Evolutionary conservation across 1,140 invertebrate species (phyloP).

Genomic region (Palaemon carinicauda): DNA sequence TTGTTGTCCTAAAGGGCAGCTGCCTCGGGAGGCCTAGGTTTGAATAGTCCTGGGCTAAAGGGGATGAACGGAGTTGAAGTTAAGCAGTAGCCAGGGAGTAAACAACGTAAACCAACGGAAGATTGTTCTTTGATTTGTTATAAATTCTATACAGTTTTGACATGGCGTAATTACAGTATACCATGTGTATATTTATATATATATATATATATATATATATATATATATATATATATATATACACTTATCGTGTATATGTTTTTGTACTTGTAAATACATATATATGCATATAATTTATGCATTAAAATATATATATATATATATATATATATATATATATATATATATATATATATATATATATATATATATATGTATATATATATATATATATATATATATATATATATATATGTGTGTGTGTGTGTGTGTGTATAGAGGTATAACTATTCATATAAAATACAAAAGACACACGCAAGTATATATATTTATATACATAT

Average conservation of each 20-base stretch:
- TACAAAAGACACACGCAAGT: background rate
- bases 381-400: too few relatives aligned
- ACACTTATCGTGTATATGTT: background rate
- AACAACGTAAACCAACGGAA: too few relatives aligned
- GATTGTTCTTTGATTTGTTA: background rate
- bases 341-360: conserved; percentile 9
- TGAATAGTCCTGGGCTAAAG: too few relatives aligned
- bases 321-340: conserved; percentile 9
- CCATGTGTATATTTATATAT: background rate
- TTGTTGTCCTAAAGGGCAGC: too few relatives aligned
- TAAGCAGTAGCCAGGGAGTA: too few relatives aligned
- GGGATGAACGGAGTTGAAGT: too few relatives aligned
- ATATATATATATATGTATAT: conserved; percentile 5
- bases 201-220: background rate
- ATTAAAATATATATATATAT: background rate
- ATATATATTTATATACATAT: background rate
- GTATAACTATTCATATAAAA: background rate
- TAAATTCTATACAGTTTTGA: background rate
- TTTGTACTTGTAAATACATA: background rate
- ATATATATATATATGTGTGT: background rate
- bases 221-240: background rate
- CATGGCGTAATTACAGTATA: background rate
- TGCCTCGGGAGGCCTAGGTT: too few relatives aligned
- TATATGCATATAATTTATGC: too few relatives aligned
- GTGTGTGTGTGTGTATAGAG: too few relatives aligned